These are phyloP conservation scores for Trachelus troglodyta DNA, from an alignment of 2,888 invertebrate genomes.

Conservation along the genomic window DNA sequence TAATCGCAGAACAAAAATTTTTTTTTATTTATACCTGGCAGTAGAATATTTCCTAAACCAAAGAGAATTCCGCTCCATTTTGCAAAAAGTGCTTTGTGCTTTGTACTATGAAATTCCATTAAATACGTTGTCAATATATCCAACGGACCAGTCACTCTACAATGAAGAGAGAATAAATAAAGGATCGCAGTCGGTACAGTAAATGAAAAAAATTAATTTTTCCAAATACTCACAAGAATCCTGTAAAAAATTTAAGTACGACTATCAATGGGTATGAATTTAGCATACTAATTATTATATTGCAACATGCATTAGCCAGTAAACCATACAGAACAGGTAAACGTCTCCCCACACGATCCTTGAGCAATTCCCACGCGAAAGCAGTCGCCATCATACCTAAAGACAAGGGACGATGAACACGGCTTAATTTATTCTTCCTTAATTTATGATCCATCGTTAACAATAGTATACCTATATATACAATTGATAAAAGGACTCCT, in stretches of 20 bases:
- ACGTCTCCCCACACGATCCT: slow-evolving; percentile 78
- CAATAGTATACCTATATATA: slow-evolving; percentile 73
- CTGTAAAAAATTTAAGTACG: slow-evolving; percentile 78
- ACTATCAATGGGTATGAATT: slow-evolving; percentile 76
- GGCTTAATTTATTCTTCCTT: background rate
- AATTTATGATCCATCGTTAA: no score
- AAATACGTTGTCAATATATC: slow-evolving; percentile 79
- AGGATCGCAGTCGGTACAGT: background rate
- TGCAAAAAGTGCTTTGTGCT: slow-evolving; percentile 74
- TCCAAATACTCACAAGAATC: slow-evolving; percentile 75
- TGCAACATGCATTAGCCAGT: slow-evolving; percentile 73
- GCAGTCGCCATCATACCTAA: slow-evolving; percentile 82
- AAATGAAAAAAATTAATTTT: no score
- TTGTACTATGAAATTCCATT: slow-evolving; percentile 78
- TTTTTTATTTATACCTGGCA: slow-evolving; percentile 67
- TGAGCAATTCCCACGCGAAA: slow-evolving; percentile 81
- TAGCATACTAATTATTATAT: slow-evolving; percentile 73
- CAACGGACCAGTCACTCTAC: slow-evolving; percentile 77
- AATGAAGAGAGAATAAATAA: slow-evolving; percentile 61
- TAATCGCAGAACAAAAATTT: background rate
- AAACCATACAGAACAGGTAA: slow-evolving; percentile 77
- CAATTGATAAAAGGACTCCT: slow-evolving; percentile 77
- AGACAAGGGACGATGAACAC: slow-evolving; percentile 8
- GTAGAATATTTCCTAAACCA: slow-evolving; percentile 72
- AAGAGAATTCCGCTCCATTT: slow-evolving; percentile 77